A percentile compares a stretch with the other conserved stretches of the same genome.
These are phyloP conservation scores for Chrysocyon brachyurus DNA, from an alignment of 2,797 vertebrate species.

Conservation along the genomic window DNA sequence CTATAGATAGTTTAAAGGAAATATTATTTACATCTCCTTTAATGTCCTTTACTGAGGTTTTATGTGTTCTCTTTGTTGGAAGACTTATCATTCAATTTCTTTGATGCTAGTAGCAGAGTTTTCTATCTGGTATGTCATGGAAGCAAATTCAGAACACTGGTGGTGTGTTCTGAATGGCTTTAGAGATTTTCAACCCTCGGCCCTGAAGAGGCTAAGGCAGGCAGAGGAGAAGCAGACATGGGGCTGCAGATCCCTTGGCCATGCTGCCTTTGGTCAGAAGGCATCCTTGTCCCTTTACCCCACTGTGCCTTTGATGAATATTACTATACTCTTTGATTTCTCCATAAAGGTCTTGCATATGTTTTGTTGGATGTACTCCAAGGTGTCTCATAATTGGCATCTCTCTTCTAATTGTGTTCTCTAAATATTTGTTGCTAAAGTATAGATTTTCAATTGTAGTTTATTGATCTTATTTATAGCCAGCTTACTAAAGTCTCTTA, in stretches of 20 bases:
- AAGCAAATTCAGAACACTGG: neutral
- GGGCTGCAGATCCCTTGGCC: neutral
- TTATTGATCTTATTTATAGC: neutral
- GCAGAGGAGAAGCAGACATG: neutral
- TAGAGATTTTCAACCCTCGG: neutral
- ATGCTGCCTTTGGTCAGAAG: neutral
- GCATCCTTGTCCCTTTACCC: neutral
- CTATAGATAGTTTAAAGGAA: neutral
- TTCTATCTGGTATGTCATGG: neutral
- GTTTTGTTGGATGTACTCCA: neutral
- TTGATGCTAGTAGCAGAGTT: neutral
- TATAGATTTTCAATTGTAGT: neutral
- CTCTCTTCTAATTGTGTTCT: neutral
- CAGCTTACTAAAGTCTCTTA: neutral
- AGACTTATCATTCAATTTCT: constrained; percentile 2
- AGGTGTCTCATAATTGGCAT: neutral
- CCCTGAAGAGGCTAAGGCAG: neutral
- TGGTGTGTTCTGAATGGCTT: neutral
- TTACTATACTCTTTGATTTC: neutral
- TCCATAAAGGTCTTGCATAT: neutral
- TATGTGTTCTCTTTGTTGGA: constrained; percentile 18
- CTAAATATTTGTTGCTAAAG: neutral
- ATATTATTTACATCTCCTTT: neutral
- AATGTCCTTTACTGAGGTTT: neutral
- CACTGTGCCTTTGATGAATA: neutral